Evolutionary conservation across 2,888 invertebrate species (phyloP), one percentile per base, ranked within the genome.

Genomic region (Agapetus fuscipes): DNA sequence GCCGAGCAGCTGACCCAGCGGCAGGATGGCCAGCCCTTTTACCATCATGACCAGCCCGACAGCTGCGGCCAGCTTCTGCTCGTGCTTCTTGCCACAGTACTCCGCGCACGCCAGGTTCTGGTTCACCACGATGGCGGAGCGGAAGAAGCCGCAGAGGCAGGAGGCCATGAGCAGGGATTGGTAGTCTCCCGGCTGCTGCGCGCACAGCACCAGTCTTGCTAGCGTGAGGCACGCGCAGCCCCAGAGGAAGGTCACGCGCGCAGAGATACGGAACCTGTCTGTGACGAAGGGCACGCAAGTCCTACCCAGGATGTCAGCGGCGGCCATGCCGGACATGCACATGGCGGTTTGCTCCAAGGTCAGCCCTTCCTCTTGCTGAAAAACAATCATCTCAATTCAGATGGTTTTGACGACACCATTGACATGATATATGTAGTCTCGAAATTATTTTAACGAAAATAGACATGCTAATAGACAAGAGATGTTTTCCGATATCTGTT

Each of bases 101-200:
- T 80, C 79, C 0, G 82, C 76, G 33, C 83, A 74, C 1, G 78
- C 74, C 28, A 83, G 64, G 54, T 80, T 82, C 53, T 81, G 77
- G 46, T 80, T 78, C 1, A 83, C 76, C n/a, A 84, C 76, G 0
- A 81, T 75, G 52, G 79, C 76, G 34, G 84, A 82, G 48, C 84
- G 74, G 15, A 80, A 71, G 51, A 80, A 75, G n/a, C 83, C 83
- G 50, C 74, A 77, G 1, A 83, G 55, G 7, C 71, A 61, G 2
- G 80, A 73, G 57, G 75, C 65, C 0, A 60, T 49, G 3, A 79
- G 59, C 24, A 83, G 55, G 4, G 65, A 58, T 1, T 54, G 55
- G 20, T 76, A 60, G 17, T 71, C 63, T n/a, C n/a, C n/a, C n/a
- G n/a, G n/a, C 1, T 68, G 67, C 51, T 78, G 78, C 49, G 74